These are phyloP conservation scores for Pomacea maculata DNA, from an alignment of 1,140 invertebrate genomes.

Conservation along the genomic window DNA sequence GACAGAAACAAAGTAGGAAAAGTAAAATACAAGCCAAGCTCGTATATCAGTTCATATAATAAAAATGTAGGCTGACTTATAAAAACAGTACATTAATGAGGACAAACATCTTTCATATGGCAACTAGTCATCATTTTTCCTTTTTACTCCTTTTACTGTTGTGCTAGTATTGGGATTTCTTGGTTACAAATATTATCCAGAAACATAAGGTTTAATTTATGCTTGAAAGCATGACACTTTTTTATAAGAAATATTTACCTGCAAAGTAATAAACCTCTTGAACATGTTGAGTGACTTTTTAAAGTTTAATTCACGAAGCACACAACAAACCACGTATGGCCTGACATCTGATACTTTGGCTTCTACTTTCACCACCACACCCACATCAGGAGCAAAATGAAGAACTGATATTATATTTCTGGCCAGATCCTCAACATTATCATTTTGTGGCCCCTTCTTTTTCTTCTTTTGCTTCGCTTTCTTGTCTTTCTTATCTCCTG, in stretches of 20 bases:
- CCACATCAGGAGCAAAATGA: constrained; percentile 69
- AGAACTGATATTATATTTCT: constrained; percentile 67
- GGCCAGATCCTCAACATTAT: constrained; percentile 43
- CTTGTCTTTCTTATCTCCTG: constrained; percentile 41
- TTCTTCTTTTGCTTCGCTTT: constrained; percentile 53
- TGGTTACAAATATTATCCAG: neutral
- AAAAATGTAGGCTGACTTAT: too few species aligned
- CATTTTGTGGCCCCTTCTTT: constrained; percentile 36
- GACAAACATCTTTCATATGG: too few species aligned
- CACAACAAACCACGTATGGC: constrained; percentile 78
- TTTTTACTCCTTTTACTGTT: neutral
- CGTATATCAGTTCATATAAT: too few species aligned
- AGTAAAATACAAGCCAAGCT: too few species aligned
- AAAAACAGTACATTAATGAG: too few species aligned
- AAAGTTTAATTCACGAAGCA: constrained; percentile 75
- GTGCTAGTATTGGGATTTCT: neutral
- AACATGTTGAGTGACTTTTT: constrained; percentile 70
- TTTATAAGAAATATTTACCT: constrained; percentile 64
- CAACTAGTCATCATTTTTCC: neutral
- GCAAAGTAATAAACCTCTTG: constrained; percentile 82
- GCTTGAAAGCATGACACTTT: neutral
- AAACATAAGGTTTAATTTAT: neutral
- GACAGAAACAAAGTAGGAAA: too few species aligned
- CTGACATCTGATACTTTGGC: constrained; percentile 72
- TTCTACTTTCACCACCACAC: constrained; percentile 69